Conservation (phyloP, 1,140 invertebrate species). For the Macrostomum lignano region DNA sequence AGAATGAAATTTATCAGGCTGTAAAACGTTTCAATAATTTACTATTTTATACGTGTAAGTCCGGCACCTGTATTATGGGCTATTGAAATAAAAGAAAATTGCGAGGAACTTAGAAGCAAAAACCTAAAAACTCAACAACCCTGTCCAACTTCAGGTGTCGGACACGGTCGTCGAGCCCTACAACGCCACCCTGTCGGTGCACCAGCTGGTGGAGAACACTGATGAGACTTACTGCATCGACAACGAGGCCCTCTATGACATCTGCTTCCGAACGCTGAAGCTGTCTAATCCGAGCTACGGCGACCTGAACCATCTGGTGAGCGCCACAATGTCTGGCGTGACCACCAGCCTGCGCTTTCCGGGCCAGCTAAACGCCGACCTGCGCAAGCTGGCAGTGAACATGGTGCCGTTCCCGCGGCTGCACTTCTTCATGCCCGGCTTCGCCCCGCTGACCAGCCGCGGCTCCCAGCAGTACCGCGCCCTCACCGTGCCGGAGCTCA, state of each 20-base stretch:
- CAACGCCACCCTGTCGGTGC: constrained; percentile 25
- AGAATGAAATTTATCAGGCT: too few relatives aligned
- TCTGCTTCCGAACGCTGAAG: constrained; percentile 26
- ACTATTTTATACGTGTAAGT: neutral
- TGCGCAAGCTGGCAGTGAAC: constrained; percentile 42
- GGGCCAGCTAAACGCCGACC: constrained; percentile 41
- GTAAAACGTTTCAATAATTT: constrained; percentile 3
- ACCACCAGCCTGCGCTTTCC: constrained; percentile 49
- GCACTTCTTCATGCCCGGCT: constrained; percentile 50
- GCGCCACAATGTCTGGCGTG: constrained; percentile 40
- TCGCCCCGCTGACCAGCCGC: constrained; percentile 37
- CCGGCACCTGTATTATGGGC: neutral
- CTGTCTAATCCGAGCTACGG: constrained; percentile 35
- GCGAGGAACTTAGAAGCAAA: too few relatives aligned
- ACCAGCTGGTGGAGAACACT: constrained; percentile 25
- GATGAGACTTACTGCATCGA: constrained; percentile 25
- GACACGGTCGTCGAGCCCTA: constrained; percentile 27
- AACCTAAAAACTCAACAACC: too few relatives aligned
- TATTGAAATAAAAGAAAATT: too few relatives aligned
- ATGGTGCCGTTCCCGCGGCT: constrained; percentile 44
- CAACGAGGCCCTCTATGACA: constrained; percentile 36
- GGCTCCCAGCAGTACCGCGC: constrained; percentile 28
- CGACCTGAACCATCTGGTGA: constrained; percentile 35
- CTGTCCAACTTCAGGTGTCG: constrained; percentile 17
- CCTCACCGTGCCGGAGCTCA: constrained; percentile 26